A percentile compares a stretch with the other conserved stretches of the same genome.
These are phyloP conservation scores for Lasioglossum villosulum DNA, from an alignment of 2,888 invertebrate genomes.

Conservation along the genomic window DNA sequence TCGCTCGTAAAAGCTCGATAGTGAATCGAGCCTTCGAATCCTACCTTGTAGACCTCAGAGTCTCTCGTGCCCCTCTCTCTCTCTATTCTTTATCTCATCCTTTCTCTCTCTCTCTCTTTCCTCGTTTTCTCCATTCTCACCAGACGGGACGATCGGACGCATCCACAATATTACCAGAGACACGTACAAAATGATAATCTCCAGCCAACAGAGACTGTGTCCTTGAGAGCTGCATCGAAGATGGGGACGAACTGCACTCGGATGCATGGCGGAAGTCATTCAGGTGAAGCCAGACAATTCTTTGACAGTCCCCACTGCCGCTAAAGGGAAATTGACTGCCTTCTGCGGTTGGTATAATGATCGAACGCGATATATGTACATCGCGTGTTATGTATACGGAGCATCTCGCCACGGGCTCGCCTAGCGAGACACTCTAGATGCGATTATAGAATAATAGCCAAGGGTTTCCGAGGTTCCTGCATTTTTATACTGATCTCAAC, in stretches of 20 bases:
- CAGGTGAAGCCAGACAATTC: slow-evolving; percentile 67
- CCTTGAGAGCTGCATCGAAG: slow-evolving; percentile 51
- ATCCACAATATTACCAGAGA: slow-evolving; percentile 64
- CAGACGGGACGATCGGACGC: slow-evolving; percentile 49
- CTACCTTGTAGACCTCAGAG: slow-evolving; percentile 40
- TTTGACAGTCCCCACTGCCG: slow-evolving; percentile 58
- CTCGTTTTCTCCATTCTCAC: slow-evolving; percentile 62
- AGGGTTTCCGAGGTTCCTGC: background rate
- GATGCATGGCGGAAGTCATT: slow-evolving; percentile 67
- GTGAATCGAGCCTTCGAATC: slow-evolving; percentile 63
- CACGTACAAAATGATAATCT: slow-evolving; percentile 71
- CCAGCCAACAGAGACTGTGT: slow-evolving; percentile 35
- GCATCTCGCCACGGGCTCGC: background rate
- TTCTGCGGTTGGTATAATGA: slow-evolving; percentile 69
- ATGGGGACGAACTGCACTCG: slow-evolving; percentile 36
- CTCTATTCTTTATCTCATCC: background rate
- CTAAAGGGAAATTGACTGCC: slow-evolving; percentile 59
- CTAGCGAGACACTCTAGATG: slow-evolving; percentile 13
- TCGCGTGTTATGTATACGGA: slow-evolving; percentile 53
- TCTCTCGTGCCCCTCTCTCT: background rate
- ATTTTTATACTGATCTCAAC: slow-evolving; percentile 7
- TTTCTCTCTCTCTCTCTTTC: background rate
- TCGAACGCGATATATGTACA: slow-evolving; percentile 61
- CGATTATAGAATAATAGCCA: slow-evolving; percentile 25
- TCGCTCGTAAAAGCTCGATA: slow-evolving; percentile 73